Evolutionary conservation across 2,888 invertebrate species (phyloP).

Genomic region (Emmelina monodactyla): DNA sequence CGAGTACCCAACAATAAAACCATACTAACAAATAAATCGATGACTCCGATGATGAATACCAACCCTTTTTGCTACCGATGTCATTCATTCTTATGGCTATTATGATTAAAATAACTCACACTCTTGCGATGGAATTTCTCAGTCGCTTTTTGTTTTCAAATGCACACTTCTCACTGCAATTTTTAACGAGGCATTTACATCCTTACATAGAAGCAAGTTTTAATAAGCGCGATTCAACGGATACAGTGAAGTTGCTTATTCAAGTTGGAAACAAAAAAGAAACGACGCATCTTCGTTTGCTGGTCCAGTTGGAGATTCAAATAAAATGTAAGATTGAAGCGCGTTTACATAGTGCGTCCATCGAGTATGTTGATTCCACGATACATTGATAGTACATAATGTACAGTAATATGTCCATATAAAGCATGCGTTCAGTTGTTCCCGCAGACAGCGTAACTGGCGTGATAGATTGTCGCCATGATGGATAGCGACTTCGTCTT

Average conservation of each 20-base stretch:
- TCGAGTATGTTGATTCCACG: neutral
- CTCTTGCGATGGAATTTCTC: neutral
- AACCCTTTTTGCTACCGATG: neutral
- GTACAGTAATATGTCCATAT: conserved; percentile 10
- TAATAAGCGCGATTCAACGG: too few species aligned
- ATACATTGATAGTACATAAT: conserved; percentile 2
- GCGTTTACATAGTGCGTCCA: too few species aligned
- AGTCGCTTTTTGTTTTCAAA: neutral
- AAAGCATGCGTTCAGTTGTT: conserved; percentile 20
- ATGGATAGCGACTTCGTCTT: conserved; percentile 32
- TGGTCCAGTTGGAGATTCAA: too few species aligned
- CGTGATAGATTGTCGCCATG: conserved; percentile 45
- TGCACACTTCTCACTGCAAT: neutral
- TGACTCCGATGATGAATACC: conserved; percentile 1
- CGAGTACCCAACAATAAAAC: neutral
- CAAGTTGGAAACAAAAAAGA: too few species aligned
- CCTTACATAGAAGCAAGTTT: neutral
- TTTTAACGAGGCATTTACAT: conserved; percentile 1
- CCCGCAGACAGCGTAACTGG: conserved; percentile 16
- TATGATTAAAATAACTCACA: conserved; percentile 1
- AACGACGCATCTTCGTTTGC: too few species aligned
- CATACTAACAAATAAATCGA: conserved; percentile 1
- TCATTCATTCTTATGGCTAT: conserved; percentile 1
- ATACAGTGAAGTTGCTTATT: too few species aligned
- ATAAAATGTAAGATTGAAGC: too few species aligned